Evolutionary conservation across 2,888 invertebrate species (phyloP).

Genomic region (Blastobasis lacticolella): DNA sequence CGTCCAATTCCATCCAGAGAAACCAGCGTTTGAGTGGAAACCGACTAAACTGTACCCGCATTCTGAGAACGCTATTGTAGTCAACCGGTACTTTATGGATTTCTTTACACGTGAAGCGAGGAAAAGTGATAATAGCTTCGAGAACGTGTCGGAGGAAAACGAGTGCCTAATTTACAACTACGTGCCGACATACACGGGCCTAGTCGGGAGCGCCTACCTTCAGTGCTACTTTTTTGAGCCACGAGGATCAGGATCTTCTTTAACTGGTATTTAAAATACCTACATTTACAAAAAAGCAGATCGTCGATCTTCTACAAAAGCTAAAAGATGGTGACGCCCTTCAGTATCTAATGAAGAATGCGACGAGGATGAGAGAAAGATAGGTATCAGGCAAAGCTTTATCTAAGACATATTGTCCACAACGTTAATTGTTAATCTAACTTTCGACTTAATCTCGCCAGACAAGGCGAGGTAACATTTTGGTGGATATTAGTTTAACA

Average conservation of each 20-base stretch:
- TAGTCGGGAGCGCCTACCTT: conserved; percentile 68
- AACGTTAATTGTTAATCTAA: too few species aligned
- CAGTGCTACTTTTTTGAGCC: conserved; percentile 81
- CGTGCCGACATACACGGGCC: conserved; percentile 74
- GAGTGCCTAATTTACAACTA: conserved; percentile 83
- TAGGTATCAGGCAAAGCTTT: too few species aligned
- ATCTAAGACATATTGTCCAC: too few species aligned
- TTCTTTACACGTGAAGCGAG: conserved; percentile 87
- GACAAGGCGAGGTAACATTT: too few species aligned
- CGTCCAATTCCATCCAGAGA: conserved; percentile 94
- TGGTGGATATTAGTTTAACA: neutral
- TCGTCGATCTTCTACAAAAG: too few species aligned
- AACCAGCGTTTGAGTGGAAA: conserved; percentile 86
- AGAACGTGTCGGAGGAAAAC: conserved; percentile 65
- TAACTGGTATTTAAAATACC: neutral
- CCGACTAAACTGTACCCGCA: conserved; percentile 77
- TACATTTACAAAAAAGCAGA: too few species aligned
- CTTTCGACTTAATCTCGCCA: too few species aligned
- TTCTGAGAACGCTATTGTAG: conserved; percentile 72
- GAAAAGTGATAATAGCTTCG: conserved; percentile 77
- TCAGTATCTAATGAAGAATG: too few species aligned
- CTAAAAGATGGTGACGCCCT: too few species aligned
- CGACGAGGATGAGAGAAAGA: too few species aligned
- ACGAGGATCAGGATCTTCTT: conserved; percentile 26
- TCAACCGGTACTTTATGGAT: conserved; percentile 84